Conservation (phyloP, 2,888 invertebrate species). For the Pyrocoelia pectoralis region DNA sequence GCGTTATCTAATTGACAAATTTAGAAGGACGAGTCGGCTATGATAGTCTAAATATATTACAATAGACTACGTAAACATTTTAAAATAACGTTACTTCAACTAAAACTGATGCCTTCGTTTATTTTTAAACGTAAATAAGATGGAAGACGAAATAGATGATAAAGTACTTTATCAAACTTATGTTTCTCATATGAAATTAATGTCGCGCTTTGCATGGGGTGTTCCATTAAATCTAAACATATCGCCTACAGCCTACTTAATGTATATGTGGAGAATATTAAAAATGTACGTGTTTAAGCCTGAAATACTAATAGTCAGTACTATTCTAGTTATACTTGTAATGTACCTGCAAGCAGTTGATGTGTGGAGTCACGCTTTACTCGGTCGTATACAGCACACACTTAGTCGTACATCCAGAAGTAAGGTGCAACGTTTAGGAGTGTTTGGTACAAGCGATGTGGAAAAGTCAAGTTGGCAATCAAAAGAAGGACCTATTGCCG, state of each 20-base stretch:
- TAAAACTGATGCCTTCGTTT: neutral
- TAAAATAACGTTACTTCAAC: slow-evolving; percentile 1
- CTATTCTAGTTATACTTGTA: slow-evolving; percentile 74
- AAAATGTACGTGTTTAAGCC: slow-evolving; percentile 81
- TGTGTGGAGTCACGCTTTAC: slow-evolving; percentile 77
- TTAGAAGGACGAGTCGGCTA: neutral
- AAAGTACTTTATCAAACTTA: slow-evolving; percentile 88
- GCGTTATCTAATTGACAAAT: no score
- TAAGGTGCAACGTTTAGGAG: slow-evolving; percentile 66
- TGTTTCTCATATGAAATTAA: slow-evolving; percentile 84
- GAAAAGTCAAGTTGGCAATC: slow-evolving; percentile 79
- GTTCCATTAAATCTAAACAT: slow-evolving; percentile 70
- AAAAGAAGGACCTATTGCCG: slow-evolving; percentile 78
- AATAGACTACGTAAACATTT: slow-evolving; percentile 4
- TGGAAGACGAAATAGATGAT: slow-evolving; percentile 94
- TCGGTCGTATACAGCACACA: slow-evolving; percentile 75
- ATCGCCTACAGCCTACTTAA: slow-evolving; percentile 66
- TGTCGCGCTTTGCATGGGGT: slow-evolving; percentile 82
- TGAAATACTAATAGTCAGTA: slow-evolving; percentile 78
- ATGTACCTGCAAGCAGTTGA: slow-evolving; percentile 86
- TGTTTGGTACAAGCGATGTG: slow-evolving; percentile 65
- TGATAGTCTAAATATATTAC: no score
- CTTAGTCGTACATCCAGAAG: slow-evolving; percentile 65
- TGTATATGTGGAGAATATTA: slow-evolving; percentile 81
- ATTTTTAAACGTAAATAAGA: slow-evolving; percentile 54